Evolutionary conservation across 2,888 invertebrate genomes (phyloP), one percentile per base, ranked within the genome.

Genomic region (Dysmachus trigonus): DNA sequence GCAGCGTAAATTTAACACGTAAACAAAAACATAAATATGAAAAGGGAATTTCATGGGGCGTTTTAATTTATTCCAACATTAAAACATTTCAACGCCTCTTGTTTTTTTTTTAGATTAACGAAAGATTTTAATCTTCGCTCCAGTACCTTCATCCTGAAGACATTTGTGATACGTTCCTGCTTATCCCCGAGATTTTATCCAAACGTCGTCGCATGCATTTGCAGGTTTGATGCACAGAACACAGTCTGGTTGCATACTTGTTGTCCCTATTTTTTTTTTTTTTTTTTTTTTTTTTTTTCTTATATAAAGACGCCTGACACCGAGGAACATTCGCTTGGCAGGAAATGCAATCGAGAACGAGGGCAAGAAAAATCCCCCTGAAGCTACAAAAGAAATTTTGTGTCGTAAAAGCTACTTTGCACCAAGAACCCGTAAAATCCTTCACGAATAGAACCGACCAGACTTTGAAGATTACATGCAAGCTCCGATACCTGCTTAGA

Each of bases 391-490:
- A 31, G 86, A 86, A 87, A 83, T 84, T 87, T 86, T 86, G 85
- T 86, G 74, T 86, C 84, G 86, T 85, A 62, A 73, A 86, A 86
- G 87, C 81, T 87, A 86, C 84, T 87, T 86, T 87, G 31, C 86
- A 84, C 86, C 86, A 87, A 87, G 87, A 87, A 74, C 81, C 87
- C 87, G 86, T 86, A 85, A 87, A 87, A 87, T 87, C 87, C 86
- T 87, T 79, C 84, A 87, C 72, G 79, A 85, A 62, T 62, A 62
- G 62, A n/a, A 62, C 53, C 53, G 83, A 85, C 84, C 81, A 73
- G 73, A 86, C 87, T 86, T 87, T 87, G 87, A 87, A 86, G 86
- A 86, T 87, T 87, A 87, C 86, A 87, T 86, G 51, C 86, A 86
- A 84, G 86, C 86, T 87, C 81, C 85, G 86, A 87, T 87, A 87